Conservation (phyloP, 2,797 vertebrate genomes). For the Premnoplex brunnescens region DNA sequence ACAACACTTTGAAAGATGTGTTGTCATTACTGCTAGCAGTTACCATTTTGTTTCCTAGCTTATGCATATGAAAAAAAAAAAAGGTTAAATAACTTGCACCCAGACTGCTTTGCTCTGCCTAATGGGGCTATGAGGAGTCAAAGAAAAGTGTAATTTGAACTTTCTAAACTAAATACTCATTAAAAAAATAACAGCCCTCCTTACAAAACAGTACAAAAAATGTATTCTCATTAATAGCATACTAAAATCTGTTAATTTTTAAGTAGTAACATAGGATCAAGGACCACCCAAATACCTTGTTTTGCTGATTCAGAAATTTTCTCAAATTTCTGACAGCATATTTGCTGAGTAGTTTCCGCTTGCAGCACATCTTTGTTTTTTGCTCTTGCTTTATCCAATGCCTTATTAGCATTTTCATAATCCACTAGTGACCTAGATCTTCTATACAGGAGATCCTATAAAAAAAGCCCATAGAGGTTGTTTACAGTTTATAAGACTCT, state of each 20-base stretch:
- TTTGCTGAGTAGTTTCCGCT: constrained; percentile 94
- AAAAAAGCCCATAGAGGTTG: neutral
- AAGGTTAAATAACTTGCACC: neutral
- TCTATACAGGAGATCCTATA: constrained; percentile 93
- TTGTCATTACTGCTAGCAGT: neutral
- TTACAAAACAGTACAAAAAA: neutral
- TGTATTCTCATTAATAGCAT: neutral
- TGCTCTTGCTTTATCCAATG: constrained; percentile 94
- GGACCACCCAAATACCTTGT: constrained; percentile 83
- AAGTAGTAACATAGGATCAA: neutral
- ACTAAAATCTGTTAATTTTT: neutral
- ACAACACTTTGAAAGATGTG: neutral
- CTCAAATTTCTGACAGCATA: constrained; percentile 98
- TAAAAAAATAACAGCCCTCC: neutral
- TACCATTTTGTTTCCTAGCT: neutral
- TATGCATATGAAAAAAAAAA: neutral
- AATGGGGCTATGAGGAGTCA: neutral
- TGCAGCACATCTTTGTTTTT: constrained; percentile 98
- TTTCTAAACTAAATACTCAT: neutral
- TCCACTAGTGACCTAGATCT: constrained; percentile 93
- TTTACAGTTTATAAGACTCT: neutral
- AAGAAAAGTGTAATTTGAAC: neutral
- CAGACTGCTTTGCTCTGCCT: neutral
- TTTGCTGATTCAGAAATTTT: constrained; percentile 98
- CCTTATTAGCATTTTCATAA: constrained; percentile 99